These are phyloP conservation scores for Brenthis daphne DNA, from an alignment of 2,888 invertebrate species.

Conservation along the genomic window DNA sequence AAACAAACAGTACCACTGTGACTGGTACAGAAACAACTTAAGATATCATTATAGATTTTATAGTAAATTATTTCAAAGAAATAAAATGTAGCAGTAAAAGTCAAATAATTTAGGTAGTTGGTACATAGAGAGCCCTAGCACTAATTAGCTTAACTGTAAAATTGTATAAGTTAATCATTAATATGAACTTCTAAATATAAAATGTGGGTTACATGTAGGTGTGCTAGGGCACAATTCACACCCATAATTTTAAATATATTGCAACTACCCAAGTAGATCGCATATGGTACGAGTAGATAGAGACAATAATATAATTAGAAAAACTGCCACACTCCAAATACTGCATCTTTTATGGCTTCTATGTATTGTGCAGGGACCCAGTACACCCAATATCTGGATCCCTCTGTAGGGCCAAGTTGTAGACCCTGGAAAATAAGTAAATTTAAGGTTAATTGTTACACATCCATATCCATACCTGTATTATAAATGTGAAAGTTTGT, in stretches of 20 bases:
- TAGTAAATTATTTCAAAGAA: slow-evolving; percentile 20
- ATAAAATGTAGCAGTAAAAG: slow-evolving; percentile 25
- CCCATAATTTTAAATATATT: slow-evolving; percentile 63
- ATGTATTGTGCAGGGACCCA: slow-evolving; percentile 97
- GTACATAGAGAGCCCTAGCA: slow-evolving; percentile 37
- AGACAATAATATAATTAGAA: slow-evolving; percentile 76
- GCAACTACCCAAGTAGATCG: slow-evolving; percentile 72
- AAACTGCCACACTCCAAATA: slow-evolving; percentile 93
- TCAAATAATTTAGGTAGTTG: slow-evolving; percentile 27
- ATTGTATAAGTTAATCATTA: slow-evolving; percentile 33
- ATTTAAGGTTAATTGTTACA: neutral
- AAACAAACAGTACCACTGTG: slow-evolving; percentile 51
- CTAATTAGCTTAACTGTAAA: slow-evolving; percentile 32
- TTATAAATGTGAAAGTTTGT: no score
- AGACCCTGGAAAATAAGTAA: slow-evolving; percentile 84
- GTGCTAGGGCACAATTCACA: slow-evolving; percentile 45
- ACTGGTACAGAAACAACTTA: slow-evolving; percentile 54
- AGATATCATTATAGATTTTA: slow-evolving; percentile 28
- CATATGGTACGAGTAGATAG: slow-evolving; percentile 54
- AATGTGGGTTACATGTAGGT: slow-evolving; percentile 31
- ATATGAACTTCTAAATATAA: slow-evolving; percentile 37
- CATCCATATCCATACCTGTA: no score
- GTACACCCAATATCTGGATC: slow-evolving; percentile 95
- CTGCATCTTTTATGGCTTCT: slow-evolving; percentile 94
- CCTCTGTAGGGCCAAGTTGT: slow-evolving; percentile 95